These are phyloP conservation scores for Anthophora plumipes DNA, from an alignment of 2,888 invertebrate genomes.

Conservation along the genomic window DNA sequence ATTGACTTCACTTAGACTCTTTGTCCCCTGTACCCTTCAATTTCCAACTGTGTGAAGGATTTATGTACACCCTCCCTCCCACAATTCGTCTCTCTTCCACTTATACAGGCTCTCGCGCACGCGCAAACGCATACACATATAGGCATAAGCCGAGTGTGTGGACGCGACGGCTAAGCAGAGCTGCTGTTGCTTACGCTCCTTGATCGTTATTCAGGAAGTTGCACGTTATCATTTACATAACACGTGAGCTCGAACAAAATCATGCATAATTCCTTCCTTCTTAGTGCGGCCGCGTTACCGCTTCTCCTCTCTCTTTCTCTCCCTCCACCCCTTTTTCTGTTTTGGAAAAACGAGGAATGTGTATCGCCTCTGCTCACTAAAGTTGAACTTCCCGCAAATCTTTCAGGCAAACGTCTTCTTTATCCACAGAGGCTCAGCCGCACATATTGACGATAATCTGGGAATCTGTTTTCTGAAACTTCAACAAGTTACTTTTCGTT, in stretches of 20 bases:
- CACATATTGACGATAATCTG: neutral
- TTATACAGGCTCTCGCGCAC: neutral
- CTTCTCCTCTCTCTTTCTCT: slow-evolving; percentile 35
- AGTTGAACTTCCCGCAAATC: neutral
- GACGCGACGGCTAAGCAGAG: slow-evolving; percentile 40
- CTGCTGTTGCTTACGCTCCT: slow-evolving; percentile 58
- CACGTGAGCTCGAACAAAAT: slow-evolving; percentile 62
- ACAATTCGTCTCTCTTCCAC: neutral
- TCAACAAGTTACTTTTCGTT: neutral
- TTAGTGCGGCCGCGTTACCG: slow-evolving; percentile 57
- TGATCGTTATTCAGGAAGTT: slow-evolving; percentile 72
- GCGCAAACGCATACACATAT: neutral
- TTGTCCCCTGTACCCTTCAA: slow-evolving; percentile 16
- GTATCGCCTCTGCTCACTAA: neutral
- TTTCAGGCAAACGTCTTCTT: neutral
- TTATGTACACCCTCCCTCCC: neutral
- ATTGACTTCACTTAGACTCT: neutral
- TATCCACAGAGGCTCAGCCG: neutral
- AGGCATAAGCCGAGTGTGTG: neutral
- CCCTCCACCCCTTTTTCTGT: neutral
- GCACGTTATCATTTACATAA: slow-evolving; percentile 72
- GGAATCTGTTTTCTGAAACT: neutral
- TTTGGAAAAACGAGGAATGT: slow-evolving; percentile 21
- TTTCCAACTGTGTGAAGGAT: slow-evolving; percentile 36
- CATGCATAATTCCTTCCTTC: slow-evolving; percentile 65